Conservation (phyloP, 1,140 invertebrate species). For the Lucilia sericata region DNA sequence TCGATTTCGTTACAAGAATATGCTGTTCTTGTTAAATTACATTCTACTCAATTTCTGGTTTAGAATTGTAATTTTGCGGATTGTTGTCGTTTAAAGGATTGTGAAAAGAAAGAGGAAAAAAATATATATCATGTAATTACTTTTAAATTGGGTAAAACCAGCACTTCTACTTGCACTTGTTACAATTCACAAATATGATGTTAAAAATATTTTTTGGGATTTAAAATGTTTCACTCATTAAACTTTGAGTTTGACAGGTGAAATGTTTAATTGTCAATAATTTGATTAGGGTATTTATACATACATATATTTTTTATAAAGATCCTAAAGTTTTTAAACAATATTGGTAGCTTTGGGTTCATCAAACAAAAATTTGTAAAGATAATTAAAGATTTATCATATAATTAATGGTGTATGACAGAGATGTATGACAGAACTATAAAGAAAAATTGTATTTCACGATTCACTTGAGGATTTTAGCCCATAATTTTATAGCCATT, state of each 20-base stretch:
- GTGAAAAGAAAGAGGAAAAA: background rate
- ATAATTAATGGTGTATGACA: too few species aligned
- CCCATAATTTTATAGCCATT: too few species aligned
- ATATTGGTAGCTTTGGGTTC: too few species aligned
- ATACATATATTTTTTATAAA: too few species aligned
- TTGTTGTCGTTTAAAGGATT: background rate
- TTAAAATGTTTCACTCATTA: background rate
- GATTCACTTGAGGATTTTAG: too few species aligned
- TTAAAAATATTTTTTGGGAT: too few species aligned
- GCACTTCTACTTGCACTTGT: background rate
- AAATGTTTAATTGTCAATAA: background rate
- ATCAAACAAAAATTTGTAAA: too few species aligned
- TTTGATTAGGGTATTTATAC: background rate
- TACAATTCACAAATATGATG: background rate
- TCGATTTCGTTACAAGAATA: constrained; percentile 2
- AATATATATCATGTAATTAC: background rate
- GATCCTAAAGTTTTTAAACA: too few species aligned
- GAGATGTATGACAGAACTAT: too few species aligned
- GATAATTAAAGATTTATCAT: too few species aligned
- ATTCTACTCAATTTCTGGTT: background rate
- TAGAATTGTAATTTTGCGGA: background rate
- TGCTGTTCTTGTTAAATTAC: background rate
- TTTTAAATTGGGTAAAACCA: background rate
- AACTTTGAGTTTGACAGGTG: background rate
- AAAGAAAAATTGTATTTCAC: too few species aligned